Conservation (phyloP, 1,140 invertebrate species). For the Sitodiplosis mosellana region DNA sequence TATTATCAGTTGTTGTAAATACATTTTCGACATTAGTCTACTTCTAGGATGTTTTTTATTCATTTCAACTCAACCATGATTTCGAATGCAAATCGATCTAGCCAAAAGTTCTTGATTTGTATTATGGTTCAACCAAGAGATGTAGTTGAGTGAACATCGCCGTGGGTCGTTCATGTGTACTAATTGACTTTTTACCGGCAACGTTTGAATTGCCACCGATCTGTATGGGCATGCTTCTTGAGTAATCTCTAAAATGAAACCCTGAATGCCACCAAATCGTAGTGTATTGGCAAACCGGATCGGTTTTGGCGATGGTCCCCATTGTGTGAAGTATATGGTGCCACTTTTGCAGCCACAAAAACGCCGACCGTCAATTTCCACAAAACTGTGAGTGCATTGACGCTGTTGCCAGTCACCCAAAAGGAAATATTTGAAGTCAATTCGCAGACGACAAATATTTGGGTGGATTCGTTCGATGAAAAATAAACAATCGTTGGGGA, state of each 20-base stretch:
- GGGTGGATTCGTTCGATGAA: slow-evolving; percentile 26
- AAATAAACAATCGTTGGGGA: slow-evolving; percentile 26
- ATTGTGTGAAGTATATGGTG: slow-evolving; percentile 22
- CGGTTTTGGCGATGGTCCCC: slow-evolving; percentile 18
- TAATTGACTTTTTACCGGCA: too few relatives aligned
- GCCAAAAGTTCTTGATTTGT: too few relatives aligned
- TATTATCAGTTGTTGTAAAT: too few relatives aligned
- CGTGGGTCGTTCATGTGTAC: too few relatives aligned
- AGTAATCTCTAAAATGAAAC: slow-evolving; percentile 32
- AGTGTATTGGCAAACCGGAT: slow-evolving; percentile 17
- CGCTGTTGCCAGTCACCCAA: slow-evolving; percentile 20
- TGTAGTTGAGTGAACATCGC: too few relatives aligned
- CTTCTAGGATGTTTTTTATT: too few relatives aligned
- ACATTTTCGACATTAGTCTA: too few relatives aligned
- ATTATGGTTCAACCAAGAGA: too few relatives aligned
- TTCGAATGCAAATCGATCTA: too few relatives aligned
- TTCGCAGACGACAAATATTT: slow-evolving; percentile 28
- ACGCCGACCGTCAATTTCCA: slow-evolving; percentile 33
- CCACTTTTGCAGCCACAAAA: slow-evolving; percentile 35
- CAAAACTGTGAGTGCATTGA: slow-evolving; percentile 27
- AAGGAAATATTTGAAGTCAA: slow-evolving; percentile 35
- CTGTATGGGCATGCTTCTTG: slow-evolving; percentile 30
- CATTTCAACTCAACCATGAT: too few relatives aligned
- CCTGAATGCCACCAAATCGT: slow-evolving; percentile 17
- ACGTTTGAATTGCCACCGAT: background rate